phyloP scores from a whole-genome alignment of 2,113 vertebrate species.

The Amia ocellicauda region DNA sequence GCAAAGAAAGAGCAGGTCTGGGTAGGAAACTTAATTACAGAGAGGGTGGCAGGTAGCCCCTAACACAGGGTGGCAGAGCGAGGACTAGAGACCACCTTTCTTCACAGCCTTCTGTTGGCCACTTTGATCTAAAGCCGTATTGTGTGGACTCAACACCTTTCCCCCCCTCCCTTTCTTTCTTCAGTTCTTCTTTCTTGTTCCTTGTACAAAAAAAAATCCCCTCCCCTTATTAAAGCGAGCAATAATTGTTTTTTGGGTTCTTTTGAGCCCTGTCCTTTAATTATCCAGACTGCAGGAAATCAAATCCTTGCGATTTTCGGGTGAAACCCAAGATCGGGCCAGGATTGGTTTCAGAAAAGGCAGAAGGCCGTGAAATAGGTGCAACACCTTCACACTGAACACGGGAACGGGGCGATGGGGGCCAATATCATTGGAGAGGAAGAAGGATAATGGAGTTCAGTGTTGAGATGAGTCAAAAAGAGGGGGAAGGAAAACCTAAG shows the following conservation, averaged over 20 bases:
- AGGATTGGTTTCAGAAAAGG: constrained; percentile 36
- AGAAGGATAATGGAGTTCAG: background rate
- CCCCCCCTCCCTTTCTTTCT: constrained; percentile 14
- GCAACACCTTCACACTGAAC: background rate
- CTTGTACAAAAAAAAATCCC: background rate
- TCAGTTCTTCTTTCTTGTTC: constrained; percentile 25
- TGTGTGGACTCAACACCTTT: constrained; percentile 43
- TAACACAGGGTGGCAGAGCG: constrained; percentile 26
- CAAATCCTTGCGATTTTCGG: constrained; percentile 32
- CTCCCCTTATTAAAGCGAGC: constrained; percentile 10
- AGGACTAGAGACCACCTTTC: constrained; percentile 41
- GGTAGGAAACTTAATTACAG: constrained; percentile 48
- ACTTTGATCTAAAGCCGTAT: constrained; percentile 53
- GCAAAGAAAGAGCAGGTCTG: constrained; percentile 43
- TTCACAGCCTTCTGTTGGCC: constrained; percentile 36
- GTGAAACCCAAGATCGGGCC: constrained; percentile 55
- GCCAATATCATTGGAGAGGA: background rate
- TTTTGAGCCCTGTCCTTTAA: constrained; percentile 47
- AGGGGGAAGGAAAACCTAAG: too few species aligned
- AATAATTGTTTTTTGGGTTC: constrained; percentile 33
- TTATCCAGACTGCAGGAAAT: constrained; percentile 47
- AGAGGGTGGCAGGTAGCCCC: constrained; percentile 28
- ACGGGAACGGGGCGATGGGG: background rate
- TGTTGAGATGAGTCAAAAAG: too few species aligned
- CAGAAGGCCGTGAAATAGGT: background rate